These are phyloP conservation scores for Agriopis marginaria DNA, from an alignment of 2,888 invertebrate species.

Conservation along the genomic window DNA sequence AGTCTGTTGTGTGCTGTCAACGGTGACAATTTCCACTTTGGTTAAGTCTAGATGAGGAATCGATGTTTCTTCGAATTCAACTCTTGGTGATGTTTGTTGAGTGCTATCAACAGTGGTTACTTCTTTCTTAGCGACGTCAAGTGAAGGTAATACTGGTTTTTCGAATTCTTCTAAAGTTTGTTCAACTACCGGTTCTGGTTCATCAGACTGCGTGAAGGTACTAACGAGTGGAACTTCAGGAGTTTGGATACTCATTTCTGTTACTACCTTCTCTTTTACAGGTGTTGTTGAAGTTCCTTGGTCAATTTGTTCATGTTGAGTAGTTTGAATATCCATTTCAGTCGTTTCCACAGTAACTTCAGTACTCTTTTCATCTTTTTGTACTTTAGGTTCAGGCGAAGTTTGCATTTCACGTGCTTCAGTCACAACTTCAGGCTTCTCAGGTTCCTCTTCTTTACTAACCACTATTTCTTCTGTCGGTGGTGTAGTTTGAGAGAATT, in stretches of 20 bases:
- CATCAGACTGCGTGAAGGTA: constrained; percentile 78
- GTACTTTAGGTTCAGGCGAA: constrained; percentile 73
- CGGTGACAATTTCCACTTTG: constrained; percentile 49
- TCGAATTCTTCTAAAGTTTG: constrained; percentile 38
- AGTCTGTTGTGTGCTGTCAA: constrained; percentile 66
- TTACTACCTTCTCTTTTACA: constrained; percentile 61
- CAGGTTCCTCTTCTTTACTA: constrained; percentile 53
- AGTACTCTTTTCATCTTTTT: constrained; percentile 73
- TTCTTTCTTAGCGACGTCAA: constrained; percentile 46
- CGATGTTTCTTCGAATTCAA: constrained; percentile 45
- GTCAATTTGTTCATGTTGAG: constrained; percentile 64
- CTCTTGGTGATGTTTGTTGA: constrained; percentile 62
- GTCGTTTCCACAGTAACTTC: constrained; percentile 71
- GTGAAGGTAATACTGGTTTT: constrained; percentile 41
- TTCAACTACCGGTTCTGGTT: constrained; percentile 55
- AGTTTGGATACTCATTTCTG: constrained; percentile 74
- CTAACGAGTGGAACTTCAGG: constrained; percentile 71
- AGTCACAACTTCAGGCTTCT: constrained; percentile 73
- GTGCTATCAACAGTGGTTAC: constrained; percentile 57
- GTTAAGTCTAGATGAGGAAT: constrained; percentile 46
- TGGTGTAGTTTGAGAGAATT: constrained; percentile 81
- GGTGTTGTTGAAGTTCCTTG: constrained; percentile 77
- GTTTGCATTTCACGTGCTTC: constrained; percentile 85
- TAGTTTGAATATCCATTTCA: constrained; percentile 76
- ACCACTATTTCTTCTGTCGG: constrained; percentile 59